phyloP scores from a whole-genome alignment of 23 tunicate species.

The Styela plicata region DNA sequence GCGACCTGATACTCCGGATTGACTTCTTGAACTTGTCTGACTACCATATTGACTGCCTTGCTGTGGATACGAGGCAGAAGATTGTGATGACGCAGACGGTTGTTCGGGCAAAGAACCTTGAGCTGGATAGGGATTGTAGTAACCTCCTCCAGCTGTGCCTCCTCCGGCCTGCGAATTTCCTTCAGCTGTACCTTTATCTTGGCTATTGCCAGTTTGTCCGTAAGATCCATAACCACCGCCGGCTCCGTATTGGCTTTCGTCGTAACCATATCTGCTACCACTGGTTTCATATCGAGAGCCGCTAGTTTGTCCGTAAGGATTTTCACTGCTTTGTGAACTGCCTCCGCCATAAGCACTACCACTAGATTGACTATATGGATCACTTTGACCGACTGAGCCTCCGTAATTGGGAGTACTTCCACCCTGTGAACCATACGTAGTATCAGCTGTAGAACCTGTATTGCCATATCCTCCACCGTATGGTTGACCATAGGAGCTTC shows the following conservation, averaged over 20 bases:
- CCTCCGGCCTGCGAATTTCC: neutral
- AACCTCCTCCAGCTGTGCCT: neutral
- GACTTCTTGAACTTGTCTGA: neutral
- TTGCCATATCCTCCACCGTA: neutral
- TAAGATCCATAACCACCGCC: neutral
- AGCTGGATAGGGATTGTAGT: neutral
- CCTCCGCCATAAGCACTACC: neutral
- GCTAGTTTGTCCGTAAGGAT: neutral
- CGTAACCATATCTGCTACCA: neutral
- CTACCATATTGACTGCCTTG: neutral
- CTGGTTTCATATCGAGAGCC: constrained; percentile 15
- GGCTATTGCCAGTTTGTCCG: neutral
- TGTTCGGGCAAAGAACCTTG: neutral
- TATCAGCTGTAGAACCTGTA: neutral
- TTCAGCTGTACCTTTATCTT: neutral
- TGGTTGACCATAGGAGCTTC: neutral
- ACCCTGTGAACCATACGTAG: neutral
- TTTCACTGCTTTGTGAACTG: neutral
- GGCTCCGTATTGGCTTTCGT: neutral
- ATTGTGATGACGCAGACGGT: neutral
- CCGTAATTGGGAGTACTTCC: neutral
- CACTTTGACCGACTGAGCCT: neutral
- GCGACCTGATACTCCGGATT: neutral
- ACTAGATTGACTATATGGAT: neutral
- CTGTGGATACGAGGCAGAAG: neutral